Evolutionary conservation across 2,113 vertebrate species (phyloP).

Genomic region (Heterochromis multidens): DNA sequence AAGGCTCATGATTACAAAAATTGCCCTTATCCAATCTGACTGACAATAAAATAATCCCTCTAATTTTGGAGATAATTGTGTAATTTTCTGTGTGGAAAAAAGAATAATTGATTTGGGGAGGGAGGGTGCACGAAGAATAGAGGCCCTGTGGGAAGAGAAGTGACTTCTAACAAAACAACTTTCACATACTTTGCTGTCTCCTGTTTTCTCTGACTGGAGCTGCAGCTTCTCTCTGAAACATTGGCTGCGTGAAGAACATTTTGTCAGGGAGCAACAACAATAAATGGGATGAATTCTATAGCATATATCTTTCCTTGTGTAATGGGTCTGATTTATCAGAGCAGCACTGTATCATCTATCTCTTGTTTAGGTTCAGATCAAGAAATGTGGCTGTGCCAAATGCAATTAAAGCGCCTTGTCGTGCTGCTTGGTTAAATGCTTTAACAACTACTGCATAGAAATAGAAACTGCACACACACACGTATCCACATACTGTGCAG

Average conservation of each 20-base stretch:
- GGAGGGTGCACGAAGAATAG: neutral
- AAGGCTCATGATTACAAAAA: conserved; percentile 46
- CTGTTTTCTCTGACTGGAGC: conserved; percentile 2
- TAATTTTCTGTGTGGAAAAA: conserved; percentile 21
- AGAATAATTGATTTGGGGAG: conserved; percentile 18
- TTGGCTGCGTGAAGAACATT: conserved; percentile 11
- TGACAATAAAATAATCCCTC: conserved; percentile 39
- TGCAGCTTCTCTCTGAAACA: conserved; percentile 5
- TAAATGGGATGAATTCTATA: neutral
- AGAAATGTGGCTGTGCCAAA: conserved; percentile 12
- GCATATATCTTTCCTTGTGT: conserved; percentile 2
- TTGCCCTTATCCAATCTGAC: conserved; percentile 30
- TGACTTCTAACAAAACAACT: conserved; percentile 16
- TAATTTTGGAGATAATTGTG: conserved; percentile 50
- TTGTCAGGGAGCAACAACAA: conserved; percentile 37
- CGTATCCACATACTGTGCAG: neutral
- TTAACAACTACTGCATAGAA: neutral
- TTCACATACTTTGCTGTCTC: neutral
- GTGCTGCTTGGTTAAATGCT: neutral
- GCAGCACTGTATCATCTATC: conserved; percentile 1
- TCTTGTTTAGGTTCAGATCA: conserved; percentile 20
- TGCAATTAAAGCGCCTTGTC: conserved; percentile 22
- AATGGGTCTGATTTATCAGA: conserved; percentile 16
- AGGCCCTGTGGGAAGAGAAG: neutral
- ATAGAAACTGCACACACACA: neutral